A percentile compares a stretch with the other conserved stretches of the same genome.
phyloP scores from a whole-genome alignment of 2,113 vertebrate genomes.

The Sigmodon hispidus region DNA sequence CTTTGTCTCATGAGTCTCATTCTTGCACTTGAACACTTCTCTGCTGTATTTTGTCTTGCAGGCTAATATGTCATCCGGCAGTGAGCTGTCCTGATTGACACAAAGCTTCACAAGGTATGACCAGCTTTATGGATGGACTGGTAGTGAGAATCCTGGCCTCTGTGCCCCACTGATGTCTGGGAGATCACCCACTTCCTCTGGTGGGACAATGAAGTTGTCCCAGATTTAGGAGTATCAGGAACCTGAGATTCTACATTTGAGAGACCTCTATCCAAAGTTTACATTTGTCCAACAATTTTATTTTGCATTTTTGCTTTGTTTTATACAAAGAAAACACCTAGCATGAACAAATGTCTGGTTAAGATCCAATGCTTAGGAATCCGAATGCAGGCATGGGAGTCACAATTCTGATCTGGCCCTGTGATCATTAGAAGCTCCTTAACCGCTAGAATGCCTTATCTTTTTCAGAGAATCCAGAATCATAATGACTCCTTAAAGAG shows the following conservation, averaged over 20 bases:
- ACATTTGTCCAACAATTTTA: not conserved
- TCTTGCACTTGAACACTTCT: conserved; percentile 17
- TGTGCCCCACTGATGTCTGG: not conserved
- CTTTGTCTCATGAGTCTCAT: not conserved
- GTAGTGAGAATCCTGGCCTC: not conserved
- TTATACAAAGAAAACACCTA: not conserved
- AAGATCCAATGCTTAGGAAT: not conserved
- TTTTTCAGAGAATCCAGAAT: not conserved
- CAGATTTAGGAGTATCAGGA: not conserved
- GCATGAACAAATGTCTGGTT: not conserved
- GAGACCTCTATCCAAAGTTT: not conserved
- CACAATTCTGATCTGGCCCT: not conserved
- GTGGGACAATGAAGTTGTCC: not conserved
- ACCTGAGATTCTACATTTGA: conserved; percentile 2
- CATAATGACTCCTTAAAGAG: not conserved
- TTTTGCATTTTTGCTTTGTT: not conserved
- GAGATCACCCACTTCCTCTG: not conserved
- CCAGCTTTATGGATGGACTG: not conserved
- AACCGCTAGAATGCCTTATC: not conserved
- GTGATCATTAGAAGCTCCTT: not conserved
- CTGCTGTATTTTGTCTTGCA: not conserved
- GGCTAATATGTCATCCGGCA: accelerated
- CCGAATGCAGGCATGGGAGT: not conserved
- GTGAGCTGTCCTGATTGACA: not conserved
- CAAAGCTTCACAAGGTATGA: not conserved